Evolutionary conservation across 2,113 vertebrate species (phyloP).

Genomic region (Myrmecobius fasciatus): DNA sequence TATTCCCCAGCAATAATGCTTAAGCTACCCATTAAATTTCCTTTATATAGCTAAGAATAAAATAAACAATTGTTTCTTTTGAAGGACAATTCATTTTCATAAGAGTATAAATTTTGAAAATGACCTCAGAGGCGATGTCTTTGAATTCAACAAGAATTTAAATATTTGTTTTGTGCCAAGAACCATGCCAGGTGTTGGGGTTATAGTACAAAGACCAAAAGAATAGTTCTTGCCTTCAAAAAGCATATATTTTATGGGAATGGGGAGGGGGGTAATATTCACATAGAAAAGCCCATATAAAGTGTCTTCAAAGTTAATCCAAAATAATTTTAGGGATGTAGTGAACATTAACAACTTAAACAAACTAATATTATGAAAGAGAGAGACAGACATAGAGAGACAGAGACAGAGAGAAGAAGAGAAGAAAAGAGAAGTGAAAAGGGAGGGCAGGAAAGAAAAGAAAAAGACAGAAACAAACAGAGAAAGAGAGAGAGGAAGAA

Average conservation of each 20-base stretch:
- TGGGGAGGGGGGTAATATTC: neutral
- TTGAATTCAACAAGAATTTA: neutral
- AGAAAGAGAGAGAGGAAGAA: too few species aligned
- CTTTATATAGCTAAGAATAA: neutral
- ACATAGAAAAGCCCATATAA: neutral
- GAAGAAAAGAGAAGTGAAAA: too few species aligned
- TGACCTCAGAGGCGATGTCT: neutral
- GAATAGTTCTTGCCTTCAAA: neutral
- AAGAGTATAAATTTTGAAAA: neutral
- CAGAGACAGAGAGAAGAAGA: too few species aligned
- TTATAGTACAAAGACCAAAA: neutral
- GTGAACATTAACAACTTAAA: neutral
- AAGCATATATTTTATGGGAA: neutral
- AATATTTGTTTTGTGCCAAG: neutral
- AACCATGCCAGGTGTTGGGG: neutral
- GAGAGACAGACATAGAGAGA: too few species aligned
- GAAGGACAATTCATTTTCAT: neutral
- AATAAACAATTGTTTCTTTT: neutral
- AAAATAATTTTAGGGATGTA: neutral
- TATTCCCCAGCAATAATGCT: neutral
- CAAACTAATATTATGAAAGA: too few species aligned
- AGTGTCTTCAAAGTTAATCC: neutral
- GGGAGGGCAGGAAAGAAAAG: too few species aligned
- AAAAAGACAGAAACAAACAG: too few species aligned
- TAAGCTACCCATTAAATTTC: neutral